Evolutionary conservation across 2,797 vertebrate species (phyloP).

Genomic region (Cyclura pinguis): DNA sequence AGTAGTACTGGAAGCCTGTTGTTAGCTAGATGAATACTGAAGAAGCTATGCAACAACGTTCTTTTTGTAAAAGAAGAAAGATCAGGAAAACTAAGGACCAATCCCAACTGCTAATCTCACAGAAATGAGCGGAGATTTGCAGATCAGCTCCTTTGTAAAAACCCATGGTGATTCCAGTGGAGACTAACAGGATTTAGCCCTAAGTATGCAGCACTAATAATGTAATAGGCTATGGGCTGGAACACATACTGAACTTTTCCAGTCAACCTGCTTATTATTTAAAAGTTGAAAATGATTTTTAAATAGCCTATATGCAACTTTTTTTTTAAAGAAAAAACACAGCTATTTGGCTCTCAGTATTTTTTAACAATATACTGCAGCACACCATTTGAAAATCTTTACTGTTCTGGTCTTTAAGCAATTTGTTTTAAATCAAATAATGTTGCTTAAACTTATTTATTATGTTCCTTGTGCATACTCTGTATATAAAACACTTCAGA

Average conservation of each 20-base stretch:
- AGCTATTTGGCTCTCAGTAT: not conserved
- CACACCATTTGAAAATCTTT: not conserved
- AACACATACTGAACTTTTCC: not conserved
- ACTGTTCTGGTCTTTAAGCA: not conserved
- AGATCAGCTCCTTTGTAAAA: too few relatives aligned
- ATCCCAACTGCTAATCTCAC: too few relatives aligned
- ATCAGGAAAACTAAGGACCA: not conserved
- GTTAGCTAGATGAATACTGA: too few relatives aligned
- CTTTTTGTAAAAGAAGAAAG: not conserved
- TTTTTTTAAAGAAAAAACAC: not conserved
- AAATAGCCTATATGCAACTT: not conserved
- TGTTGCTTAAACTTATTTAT: constrained; percentile 3
- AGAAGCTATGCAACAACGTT: not conserved
- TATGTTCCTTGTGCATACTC: not conserved
- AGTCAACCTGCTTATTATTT: not conserved
- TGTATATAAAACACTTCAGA: constrained; percentile 18
- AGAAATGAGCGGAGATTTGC: too few relatives aligned
- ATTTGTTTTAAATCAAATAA: constrained; percentile 13
- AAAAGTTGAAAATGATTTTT: not conserved
- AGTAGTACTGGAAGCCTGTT: not conserved
- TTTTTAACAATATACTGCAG: not conserved
- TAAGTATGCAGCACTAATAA: too few relatives aligned
- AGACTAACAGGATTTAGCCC: too few relatives aligned
- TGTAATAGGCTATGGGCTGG: too few relatives aligned
- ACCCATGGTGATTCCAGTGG: too few relatives aligned